phyloP scores from a whole-genome alignment of 2,797 vertebrate species.

The Myotis myotis region DNA sequence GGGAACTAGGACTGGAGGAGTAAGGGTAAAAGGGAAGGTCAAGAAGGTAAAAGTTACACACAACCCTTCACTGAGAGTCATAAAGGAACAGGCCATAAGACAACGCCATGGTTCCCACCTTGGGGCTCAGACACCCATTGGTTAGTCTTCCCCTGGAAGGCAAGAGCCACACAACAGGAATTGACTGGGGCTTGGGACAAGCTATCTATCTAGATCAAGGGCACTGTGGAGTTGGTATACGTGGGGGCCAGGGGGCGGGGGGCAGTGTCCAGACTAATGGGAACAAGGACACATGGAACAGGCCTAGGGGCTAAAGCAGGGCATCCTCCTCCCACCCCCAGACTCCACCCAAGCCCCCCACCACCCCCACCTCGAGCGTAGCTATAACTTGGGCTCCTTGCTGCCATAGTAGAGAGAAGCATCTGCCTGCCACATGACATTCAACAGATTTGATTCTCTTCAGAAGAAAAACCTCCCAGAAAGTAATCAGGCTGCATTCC shows the following conservation, averaged over 20 bases:
- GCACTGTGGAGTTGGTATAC: background rate
- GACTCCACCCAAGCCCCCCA: background rate
- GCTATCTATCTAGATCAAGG: slow-evolving; percentile 69
- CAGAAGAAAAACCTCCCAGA: background rate
- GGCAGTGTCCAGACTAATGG: background rate
- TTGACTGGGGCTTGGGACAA: slow-evolving; percentile 32
- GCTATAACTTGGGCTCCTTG: slow-evolving; percentile 59
- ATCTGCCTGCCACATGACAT: background rate
- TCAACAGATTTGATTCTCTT: slow-evolving; percentile 11
- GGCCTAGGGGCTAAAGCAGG: slow-evolving; percentile 57
- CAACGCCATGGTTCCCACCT: background rate
- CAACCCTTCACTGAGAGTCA: background rate
- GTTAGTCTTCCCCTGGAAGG: slow-evolving; percentile 1
- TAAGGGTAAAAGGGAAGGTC: background rate
- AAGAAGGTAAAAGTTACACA: background rate
- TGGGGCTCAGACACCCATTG: background rate
- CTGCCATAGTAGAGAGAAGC: slow-evolving; percentile 36
- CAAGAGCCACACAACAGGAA: background rate
- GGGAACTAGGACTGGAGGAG: background rate
- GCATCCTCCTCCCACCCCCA: background rate
- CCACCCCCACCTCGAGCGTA: background rate
- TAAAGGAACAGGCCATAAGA: background rate
- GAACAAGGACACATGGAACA: slow-evolving; percentile 69
- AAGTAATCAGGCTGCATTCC: background rate
- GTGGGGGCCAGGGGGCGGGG: background rate